phyloP scores from a whole-genome alignment of 1,140 invertebrate genomes.

The Saccostrea glomerata region DNA sequence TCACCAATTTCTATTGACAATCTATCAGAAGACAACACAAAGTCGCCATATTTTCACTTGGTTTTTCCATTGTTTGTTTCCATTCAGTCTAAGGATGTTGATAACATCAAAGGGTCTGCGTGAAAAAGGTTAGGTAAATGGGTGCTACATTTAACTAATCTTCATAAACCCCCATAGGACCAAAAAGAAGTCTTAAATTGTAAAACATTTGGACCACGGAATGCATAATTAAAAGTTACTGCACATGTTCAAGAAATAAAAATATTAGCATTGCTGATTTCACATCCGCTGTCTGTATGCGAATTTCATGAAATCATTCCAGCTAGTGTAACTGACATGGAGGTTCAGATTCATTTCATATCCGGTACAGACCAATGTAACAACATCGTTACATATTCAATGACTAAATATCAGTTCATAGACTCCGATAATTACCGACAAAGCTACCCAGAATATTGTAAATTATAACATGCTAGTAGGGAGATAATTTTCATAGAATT shows the following conservation, averaged over 20 bases:
- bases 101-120: slow-evolving; percentile 7
- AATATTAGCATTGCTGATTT: background rate
- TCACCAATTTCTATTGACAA: slow-evolving; percentile 18
- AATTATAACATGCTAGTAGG: slow-evolving; percentile 3
- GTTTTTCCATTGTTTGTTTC: slow-evolving; percentile 16
- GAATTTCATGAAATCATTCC: too few species aligned
- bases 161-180: background rate
- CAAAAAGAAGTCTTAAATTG: background rate
- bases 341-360: background rate
- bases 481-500: background rate
- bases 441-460: background rate
- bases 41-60: slow-evolving; percentile 17
- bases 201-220: background rate
- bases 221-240: background rate
- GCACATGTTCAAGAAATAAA: background rate
- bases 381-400: background rate
- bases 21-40: slow-evolving; percentile 27
- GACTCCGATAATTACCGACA: background rate
- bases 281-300: background rate
- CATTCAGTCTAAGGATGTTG: background rate
- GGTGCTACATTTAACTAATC: slow-evolving; percentile 13
- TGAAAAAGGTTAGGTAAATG: slow-evolving; percentile 5
- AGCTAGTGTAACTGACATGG: background rate
- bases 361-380: background rate
- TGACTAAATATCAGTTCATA: slow-evolving; percentile 6